phyloP scores from a whole-genome alignment of 2,888 invertebrate species.

The Drosophila austrosaltans region DNA sequence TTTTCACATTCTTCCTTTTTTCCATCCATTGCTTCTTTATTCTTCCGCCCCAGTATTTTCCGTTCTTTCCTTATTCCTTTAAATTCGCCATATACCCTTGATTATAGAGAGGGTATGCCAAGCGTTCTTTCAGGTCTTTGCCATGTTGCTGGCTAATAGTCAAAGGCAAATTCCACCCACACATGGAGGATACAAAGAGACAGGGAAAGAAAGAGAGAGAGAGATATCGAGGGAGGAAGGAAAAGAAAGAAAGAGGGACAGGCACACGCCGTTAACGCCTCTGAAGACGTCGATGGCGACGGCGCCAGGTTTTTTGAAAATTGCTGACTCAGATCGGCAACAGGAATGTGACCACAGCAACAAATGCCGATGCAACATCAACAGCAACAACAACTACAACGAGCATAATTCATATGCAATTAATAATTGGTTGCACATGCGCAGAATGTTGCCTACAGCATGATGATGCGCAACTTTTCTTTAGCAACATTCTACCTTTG shows the following conservation, averaged over 20 bases:
- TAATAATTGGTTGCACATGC: constrained; percentile 80
- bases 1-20: background rate
- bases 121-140: constrained; percentile 21
- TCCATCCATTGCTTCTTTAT: background rate
- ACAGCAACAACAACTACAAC: constrained; percentile 30
- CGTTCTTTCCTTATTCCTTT: constrained; percentile 8
- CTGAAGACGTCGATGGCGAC: constrained; percentile 58
- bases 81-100: background rate
- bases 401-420: constrained; percentile 79
- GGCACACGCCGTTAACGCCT: constrained; percentile 74
- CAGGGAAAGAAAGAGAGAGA: background rate
- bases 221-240: background rate
- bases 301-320: constrained; percentile 60
- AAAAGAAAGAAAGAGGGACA: constrained; percentile 30
- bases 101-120: background rate
- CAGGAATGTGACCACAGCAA: constrained; percentile 53
- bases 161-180: constrained; percentile 46
- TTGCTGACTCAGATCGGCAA: constrained; percentile 66
- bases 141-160: constrained; percentile 22
- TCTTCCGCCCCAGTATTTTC: background rate
- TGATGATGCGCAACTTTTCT: constrained; percentile 53
- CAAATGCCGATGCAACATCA: constrained; percentile 24
- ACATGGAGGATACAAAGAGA: constrained; percentile 42
- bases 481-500: constrained; percentile 42
- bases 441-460: constrained; percentile 66